Base-by-base conservation (phyloP, 2,113 vertebrate species). In the Rhineura floridana region DNA sequence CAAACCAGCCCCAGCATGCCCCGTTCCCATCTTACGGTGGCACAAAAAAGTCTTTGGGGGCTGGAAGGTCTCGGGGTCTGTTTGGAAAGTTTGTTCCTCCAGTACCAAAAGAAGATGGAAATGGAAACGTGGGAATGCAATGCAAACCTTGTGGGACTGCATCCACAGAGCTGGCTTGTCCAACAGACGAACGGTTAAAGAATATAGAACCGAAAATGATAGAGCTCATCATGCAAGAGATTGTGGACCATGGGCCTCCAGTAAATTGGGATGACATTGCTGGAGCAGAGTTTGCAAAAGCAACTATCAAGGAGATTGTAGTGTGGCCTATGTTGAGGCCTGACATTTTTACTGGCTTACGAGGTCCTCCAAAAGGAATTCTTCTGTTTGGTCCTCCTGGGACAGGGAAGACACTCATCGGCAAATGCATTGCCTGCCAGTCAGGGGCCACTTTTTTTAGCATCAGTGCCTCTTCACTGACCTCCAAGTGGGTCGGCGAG, bases 241-340 rank as follows among this genome's bases (percentile, higher is more conserved):
- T 99, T 83, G 97, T 99, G 98, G 99, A 99, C 90, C 98, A 98
- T 0, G 98, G 98, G 0, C 98, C 98, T 50, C 98, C 98, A 0
- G 96, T 99, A 28, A 91, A 87, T 59, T 99, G 99, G 99, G 98
- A 99, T 3, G 98, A 99, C 90, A 99, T 99, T 11, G 98, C 98
- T 0, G 98, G 98, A 3, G 96, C 99, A 28, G 98, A 99, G 81
- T 99, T 99, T 94, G 99, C 98, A 46, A 99, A 99, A 95, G 96
- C 97, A 11, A 99, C 98, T 0, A 99, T 99, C 87, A 98, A 99
- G 91, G 99, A 99, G 95, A 98, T 99, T 25, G 98, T 99, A 6
- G 98, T 99, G 30, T 99, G 99, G 99, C 99, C 99, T 72, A 99
- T 99, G 99, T 90, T 99, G 93, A 96, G 99, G 36, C 98, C 98